Evolutionary conservation across 2,888 invertebrate genomes (phyloP), one percentile per base, ranked within the genome.

Genomic region (Melinopterus prodromus): DNA sequence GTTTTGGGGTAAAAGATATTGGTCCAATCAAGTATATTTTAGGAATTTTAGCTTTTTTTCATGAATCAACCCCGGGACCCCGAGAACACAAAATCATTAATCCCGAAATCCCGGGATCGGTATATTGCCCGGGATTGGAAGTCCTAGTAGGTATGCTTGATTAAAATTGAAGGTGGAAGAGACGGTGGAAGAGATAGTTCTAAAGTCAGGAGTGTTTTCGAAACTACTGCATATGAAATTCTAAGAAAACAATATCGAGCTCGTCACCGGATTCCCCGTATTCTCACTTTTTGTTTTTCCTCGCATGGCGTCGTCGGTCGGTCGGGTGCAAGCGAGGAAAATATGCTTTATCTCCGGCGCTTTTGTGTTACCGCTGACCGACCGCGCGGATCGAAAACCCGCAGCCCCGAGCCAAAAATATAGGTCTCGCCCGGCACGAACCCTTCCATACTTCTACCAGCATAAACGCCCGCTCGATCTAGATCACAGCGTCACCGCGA

Each of bases 351-450:
- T 53, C 53, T 53, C 9, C 9, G 53, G 9, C 9, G 53, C 53
- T 53, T 53, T 53, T 53, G 53, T 53, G 53, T 53, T 53, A 53
- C 53, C 53, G 53, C 53, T 53, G 53, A 53, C 53, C 53, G 53
- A 53, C 53, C 9, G 12, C 53, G 26, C 26, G 26, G 53, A 53
- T 53, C 53, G 53, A 53, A 53, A 53, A 53, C 5, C 53, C 12
- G 53, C 53, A 53, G 5, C 53, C 53, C 53, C 53, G 53, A 53
- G 53, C 53, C 53, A 12, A 53, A 38, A 53, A 53, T 53, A 53
- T 53, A 53, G 53, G 53, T 53, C 53, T 53, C 53, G 53, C 53
- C 53, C 12, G 53, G 53, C 5, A 53, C 53, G 1, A 53, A 53
- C 53, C 26, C 26, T 26, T 26, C 26, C 26, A 26, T 26, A 26